phyloP scores from a whole-genome alignment of 2,113 vertebrate species.

The Prionailurus bengalensis region DNA sequence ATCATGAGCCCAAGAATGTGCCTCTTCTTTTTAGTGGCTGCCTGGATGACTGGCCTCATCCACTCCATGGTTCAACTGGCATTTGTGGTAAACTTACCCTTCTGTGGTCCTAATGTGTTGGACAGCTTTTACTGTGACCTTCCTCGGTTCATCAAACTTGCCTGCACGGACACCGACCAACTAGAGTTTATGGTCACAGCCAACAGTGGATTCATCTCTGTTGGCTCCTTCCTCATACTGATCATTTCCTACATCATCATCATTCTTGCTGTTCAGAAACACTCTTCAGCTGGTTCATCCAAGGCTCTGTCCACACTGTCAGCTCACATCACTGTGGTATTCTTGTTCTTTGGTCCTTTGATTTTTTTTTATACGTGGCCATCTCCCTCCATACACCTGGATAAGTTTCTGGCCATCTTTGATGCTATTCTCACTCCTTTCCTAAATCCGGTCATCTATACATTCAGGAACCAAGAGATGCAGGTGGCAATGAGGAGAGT shows the following conservation, averaged over 20 bases:
- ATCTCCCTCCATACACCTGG: conserved; percentile 39
- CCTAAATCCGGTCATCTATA: conserved; percentile 45
- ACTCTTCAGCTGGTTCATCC: conserved; percentile 35
- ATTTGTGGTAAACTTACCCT: conserved; percentile 60
- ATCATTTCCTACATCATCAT: conserved; percentile 67
- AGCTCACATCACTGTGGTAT: conserved; percentile 64
- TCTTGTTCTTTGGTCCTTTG: conserved; percentile 52
- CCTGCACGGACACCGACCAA: conserved; percentile 32
- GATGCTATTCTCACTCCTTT: conserved; percentile 53
- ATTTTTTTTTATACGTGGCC: conserved; percentile 61
- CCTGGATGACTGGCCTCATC: conserved; percentile 58
- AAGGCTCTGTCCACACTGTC: conserved; percentile 70
- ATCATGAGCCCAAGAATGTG: conserved; percentile 74
- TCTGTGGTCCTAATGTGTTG: conserved; percentile 56
- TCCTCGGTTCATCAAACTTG: conserved; percentile 68
- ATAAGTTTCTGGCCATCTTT: conserved; percentile 63
- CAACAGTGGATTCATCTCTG: neutral
- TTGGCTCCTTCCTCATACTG: conserved; percentile 54
- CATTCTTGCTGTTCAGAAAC: conserved; percentile 62
- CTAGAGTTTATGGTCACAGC: too few relatives aligned
- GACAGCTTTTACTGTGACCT: conserved; percentile 71
- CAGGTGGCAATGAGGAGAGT: conserved; percentile 56
- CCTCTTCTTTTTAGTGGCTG: conserved; percentile 20
- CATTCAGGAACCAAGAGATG: conserved; percentile 53
- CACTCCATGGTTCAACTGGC: conserved; percentile 20